A percentile compares a stretch with the other conserved stretches of the same genome.
These are phyloP conservation scores for Cerastis rubricosa DNA, from an alignment of 2,888 invertebrate species.

Conservation along the genomic window DNA sequence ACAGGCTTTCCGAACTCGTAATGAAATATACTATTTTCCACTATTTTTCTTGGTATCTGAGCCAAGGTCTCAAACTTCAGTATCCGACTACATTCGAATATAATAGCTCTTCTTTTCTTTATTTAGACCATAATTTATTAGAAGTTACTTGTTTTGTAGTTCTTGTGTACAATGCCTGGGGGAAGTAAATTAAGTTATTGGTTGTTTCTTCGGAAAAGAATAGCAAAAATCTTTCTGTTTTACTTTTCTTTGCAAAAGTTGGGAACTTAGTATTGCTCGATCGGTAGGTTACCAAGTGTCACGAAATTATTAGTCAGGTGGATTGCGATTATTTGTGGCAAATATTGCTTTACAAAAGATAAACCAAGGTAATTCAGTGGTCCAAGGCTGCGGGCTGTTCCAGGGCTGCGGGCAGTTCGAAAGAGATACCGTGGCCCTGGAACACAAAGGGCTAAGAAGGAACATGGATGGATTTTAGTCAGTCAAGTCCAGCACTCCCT, in stretches of 20 bases:
- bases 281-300: background rate
- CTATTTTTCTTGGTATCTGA: background rate
- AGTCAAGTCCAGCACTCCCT: too few relatives aligned
- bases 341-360: background rate
- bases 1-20: too few relatives aligned
- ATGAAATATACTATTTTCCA: background rate
- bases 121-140: slow-evolving; percentile 28
- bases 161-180: slow-evolving; percentile 3
- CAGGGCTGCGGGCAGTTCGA: too few relatives aligned
- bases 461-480: too few relatives aligned
- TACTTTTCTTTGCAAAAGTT: slow-evolving; percentile 1
- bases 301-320: background rate
- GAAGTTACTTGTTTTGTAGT: slow-evolving; percentile 28
- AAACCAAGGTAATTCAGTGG: background rate
- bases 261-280: background rate
- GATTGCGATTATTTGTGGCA: background rate
- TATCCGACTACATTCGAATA: slow-evolving; percentile 16
- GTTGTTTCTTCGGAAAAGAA: background rate
- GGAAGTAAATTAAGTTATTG: slow-evolving; percentile 11
- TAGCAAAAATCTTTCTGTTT: slow-evolving; percentile 2
- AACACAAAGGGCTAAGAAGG: too few relatives aligned
- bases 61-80: slow-evolving; percentile 22
- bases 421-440: too few relatives aligned
- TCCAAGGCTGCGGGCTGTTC: too few relatives aligned
- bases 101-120: slow-evolving; percentile 23